phyloP scores from a whole-genome alignment of 1,140 invertebrate species.

The Caenorhabditis latens region DNA sequence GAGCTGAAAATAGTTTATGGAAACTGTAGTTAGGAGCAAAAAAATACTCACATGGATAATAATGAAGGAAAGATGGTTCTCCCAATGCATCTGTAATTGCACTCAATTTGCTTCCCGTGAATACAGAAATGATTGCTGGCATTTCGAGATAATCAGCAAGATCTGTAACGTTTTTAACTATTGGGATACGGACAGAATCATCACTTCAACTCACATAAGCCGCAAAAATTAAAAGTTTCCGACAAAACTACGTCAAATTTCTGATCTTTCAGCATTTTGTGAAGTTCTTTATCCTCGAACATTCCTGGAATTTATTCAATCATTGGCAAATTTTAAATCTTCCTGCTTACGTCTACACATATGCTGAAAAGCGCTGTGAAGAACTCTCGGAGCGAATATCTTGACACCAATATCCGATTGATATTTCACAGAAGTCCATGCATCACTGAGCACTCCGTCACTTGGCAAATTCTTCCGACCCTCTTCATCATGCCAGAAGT shows the following conservation, averaged over 20 bases:
- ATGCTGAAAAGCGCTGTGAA: neutral
- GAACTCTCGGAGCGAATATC: neutral
- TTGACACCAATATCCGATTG: constrained; percentile 23
- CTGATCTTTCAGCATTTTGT: neutral
- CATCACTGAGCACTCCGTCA: neutral
- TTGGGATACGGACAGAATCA: neutral
- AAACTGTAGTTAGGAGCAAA: neutral
- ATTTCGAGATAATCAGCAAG: constrained; percentile 24
- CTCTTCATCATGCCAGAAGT: constrained; percentile 39
- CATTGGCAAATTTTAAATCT: neutral
- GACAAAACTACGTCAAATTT: constrained; percentile 37
- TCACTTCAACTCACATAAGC: neutral
- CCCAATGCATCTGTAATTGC: constrained; percentile 11
- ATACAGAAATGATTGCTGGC: constrained; percentile 35
- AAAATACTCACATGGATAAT: constrained; percentile 13
- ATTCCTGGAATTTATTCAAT: neutral
- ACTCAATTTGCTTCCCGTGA: constrained; percentile 19
- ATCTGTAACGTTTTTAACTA: neutral
- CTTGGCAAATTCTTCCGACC: neutral
- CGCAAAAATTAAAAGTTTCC: constrained; percentile 23
- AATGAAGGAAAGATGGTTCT: constrained; percentile 30
- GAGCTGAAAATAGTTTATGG: neutral
- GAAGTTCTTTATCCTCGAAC: constrained; percentile 16
- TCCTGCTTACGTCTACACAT: constrained; percentile 10
- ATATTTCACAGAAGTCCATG: constrained; percentile 20